A percentile compares a stretch with the other conserved stretches of the same genome.
These are phyloP conservation scores for Eolophus roseicapilla DNA, from an alignment of 2,113 vertebrate genomes.

Conservation along the genomic window DNA sequence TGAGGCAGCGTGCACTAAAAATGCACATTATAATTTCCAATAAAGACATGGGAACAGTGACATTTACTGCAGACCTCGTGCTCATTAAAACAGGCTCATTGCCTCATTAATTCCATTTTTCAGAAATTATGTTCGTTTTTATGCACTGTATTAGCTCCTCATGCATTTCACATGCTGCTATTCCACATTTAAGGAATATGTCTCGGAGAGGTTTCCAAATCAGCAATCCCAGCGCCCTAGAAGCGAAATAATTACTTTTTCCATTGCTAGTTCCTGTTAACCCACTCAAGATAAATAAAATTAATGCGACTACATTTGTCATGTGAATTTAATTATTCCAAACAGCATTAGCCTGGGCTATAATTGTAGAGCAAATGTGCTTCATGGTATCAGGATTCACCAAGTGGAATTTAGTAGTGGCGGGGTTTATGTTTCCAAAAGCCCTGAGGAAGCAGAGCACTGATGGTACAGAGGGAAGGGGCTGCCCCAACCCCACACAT, in stretches of 20 bases:
- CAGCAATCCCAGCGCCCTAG: constrained; percentile 30
- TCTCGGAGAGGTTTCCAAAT: constrained; percentile 35
- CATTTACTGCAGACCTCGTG: constrained; percentile 53
- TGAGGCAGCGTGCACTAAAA: background rate
- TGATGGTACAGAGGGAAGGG: background rate
- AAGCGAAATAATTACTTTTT: constrained; percentile 53
- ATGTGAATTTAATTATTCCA: constrained; percentile 67
- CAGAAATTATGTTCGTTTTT: constrained; percentile 53
- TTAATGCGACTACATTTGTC: constrained; percentile 60
- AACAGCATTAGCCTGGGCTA: constrained; percentile 48
- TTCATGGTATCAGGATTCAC: background rate
- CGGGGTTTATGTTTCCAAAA: background rate
- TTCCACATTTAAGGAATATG: constrained; percentile 33
- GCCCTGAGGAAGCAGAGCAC: background rate
- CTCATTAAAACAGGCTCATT: constrained; percentile 61
- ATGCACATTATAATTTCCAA: background rate
- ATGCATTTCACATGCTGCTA: constrained; percentile 45
- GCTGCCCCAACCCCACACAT: background rate
- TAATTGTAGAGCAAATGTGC: background rate
- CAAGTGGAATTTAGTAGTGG: background rate
- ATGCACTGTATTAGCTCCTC: constrained; percentile 29
- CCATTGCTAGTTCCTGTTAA: constrained; percentile 52
- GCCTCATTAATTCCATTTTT: constrained; percentile 63
- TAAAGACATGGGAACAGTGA: constrained; percentile 38
- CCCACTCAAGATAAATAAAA: constrained; percentile 73